Evolutionary conservation across 2,113 vertebrate species (phyloP).

Genomic region (pig (Sus scrofa)): T2T-Sscrofa CM000812.6:133262001-133262500

Average conservation of each 20-base stretch:
- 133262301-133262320: background rate
- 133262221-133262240: background rate
- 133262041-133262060: background rate
- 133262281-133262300: background rate
- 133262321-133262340: background rate
- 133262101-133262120: background rate
- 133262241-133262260: background rate
- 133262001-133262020: background rate
- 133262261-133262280: background rate
- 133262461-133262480: background rate
- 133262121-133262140: background rate
- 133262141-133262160: background rate
- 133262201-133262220: background rate
- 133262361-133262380: too few relatives aligned
- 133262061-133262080: background rate
- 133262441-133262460: background rate
- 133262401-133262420: background rate
- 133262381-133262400: background rate
- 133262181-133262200: background rate
- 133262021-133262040: background rate
- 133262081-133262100: background rate
- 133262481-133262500: too few relatives aligned
- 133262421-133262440: rapidly evolving
- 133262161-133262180: background rate
- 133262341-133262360: background rate